Base-by-base conservation (phyloP, 1,140 invertebrate species). In the Neocloeon triangulifer region DNA sequence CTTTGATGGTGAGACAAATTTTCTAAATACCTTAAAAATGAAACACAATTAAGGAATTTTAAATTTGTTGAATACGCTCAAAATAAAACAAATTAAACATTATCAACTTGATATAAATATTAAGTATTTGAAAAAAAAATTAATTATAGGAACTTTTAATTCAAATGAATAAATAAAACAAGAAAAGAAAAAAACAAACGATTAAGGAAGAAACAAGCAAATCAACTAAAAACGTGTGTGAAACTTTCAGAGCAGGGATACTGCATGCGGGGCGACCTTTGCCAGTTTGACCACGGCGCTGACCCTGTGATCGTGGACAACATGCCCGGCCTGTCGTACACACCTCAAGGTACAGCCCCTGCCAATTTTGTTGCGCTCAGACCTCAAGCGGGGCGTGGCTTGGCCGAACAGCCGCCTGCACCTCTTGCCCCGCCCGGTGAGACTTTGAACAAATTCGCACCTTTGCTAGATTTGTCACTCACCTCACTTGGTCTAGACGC, bases 261-360 rank as follows among this genome's bases (percentile, higher is more conserved):
- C 47, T 96, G 91, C 50, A 85, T 94, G 68, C 62, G 80, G 18
- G 89, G 89, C 6, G 88, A 95, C 54, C 64, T 86, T 27, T 96
- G 91, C 55, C 84, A 79, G 12, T 96, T 70, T 61, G 88, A 95
- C 58, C 89, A 96, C 56, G 89, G 91, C 10, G 64, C 67, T 3
- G 88, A 95, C 56, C 88, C 89, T 2, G 79, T 95, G 1, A 79
- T 95, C 3, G 56, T 95, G 10, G 86, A 95, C 47, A 81, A 88
- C 52, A 66, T 79, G 5, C 54, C 64, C 14, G 62, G 68, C 18
- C 44, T 70, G 21, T 58, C 56, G 3, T 67, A 64, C 38, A 55
- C 58, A 17, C 59, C 62, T 4, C 61, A 62, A 38, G 47, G 52
- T 39, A 9, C 16, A 7, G n/a, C 12, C n/a, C 26, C 16, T n/a